A percentile compares a stretch with the other conserved stretches of the same genome.
phyloP scores from a whole-genome alignment of 2,888 invertebrate genomes.

The Diabrotica balteata region DNA sequence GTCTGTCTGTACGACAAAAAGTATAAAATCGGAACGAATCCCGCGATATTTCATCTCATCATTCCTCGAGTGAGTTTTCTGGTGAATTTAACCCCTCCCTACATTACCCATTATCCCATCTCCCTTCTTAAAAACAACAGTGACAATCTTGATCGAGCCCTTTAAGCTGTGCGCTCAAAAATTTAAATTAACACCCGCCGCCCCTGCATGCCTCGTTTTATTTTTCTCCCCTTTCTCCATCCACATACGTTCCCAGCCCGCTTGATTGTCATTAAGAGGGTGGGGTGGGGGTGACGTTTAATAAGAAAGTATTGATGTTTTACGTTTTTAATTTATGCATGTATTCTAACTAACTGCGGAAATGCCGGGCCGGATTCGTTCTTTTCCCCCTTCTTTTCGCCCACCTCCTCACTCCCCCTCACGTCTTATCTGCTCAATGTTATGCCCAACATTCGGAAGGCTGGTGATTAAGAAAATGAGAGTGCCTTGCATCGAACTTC shows the following conservation, averaged over 20 bases:
- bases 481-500: conserved; percentile 38
- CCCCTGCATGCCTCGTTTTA: conserved; percentile 46
- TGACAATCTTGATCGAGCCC: conserved; percentile 11
- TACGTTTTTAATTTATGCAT: conserved; percentile 59
- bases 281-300: conserved; percentile 53
- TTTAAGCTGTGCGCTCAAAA: conserved; percentile 5
- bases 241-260: conserved; percentile 47
- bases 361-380: conserved; percentile 33
- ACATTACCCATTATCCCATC: background rate
- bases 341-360: conserved; percentile 50
- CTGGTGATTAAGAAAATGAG: conserved; percentile 43
- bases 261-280: conserved; percentile 57
- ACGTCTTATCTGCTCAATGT: conserved; percentile 40
- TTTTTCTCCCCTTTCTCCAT: conserved; percentile 53
- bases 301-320: conserved; percentile 59
- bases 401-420: conserved; percentile 21
- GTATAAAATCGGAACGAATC: background rate
- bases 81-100: conserved; percentile 6
- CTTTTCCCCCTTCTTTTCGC: conserved; percentile 34
- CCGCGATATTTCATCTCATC: background rate
- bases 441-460: conserved; percentile 23
- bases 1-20: too few species aligned
- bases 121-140: conserved; percentile 5
- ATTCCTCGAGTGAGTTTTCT: conserved; percentile 2
- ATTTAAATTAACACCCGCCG: conserved; percentile 22